Evolutionary conservation across 2,797 vertebrate genomes (phyloP).

Genomic region (Echeneis naucrates): DNA sequence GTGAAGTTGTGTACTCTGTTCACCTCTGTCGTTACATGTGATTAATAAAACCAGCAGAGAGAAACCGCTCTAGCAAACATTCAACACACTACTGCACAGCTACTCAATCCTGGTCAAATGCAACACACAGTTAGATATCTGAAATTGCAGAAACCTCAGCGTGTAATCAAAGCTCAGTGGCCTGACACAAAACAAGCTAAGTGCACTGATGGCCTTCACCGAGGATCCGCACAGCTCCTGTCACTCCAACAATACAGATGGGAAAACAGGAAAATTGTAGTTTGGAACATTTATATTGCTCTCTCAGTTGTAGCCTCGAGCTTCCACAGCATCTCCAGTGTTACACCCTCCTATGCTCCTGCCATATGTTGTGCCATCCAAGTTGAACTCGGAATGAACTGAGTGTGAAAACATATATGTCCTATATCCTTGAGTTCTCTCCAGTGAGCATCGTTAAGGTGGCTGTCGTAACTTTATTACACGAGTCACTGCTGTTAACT

Average conservation of each 20-base stretch:
- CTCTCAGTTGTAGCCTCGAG: neutral
- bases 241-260: constrained; percentile 28
- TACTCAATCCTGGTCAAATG: constrained; percentile 23
- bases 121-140: constrained; percentile 32
- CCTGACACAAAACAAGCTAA: constrained; percentile 49
- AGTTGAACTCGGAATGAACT: neutral
- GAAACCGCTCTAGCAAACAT: constrained; percentile 42
- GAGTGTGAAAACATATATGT: constrained; percentile 9
- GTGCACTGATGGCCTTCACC: constrained; percentile 54
- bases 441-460: constrained; percentile 21
- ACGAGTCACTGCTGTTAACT: constrained; percentile 36
- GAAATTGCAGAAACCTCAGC: constrained; percentile 40
- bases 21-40: too few species aligned
- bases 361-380: constrained; percentile 35
- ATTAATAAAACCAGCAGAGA: constrained; percentile 59
- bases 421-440: constrained; percentile 22
- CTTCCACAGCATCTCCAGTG: neutral
- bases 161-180: constrained; percentile 46
- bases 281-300: constrained; percentile 8
- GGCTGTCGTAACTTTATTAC: constrained; percentile 27
- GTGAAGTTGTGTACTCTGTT: too few species aligned
- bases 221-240: constrained; percentile 24
- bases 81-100: constrained; percentile 7
- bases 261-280: constrained; percentile 27
- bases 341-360: constrained; percentile 4